Base-by-base conservation (phyloP, 2,888 invertebrate genomes). In the Cinara cedri region DNA sequence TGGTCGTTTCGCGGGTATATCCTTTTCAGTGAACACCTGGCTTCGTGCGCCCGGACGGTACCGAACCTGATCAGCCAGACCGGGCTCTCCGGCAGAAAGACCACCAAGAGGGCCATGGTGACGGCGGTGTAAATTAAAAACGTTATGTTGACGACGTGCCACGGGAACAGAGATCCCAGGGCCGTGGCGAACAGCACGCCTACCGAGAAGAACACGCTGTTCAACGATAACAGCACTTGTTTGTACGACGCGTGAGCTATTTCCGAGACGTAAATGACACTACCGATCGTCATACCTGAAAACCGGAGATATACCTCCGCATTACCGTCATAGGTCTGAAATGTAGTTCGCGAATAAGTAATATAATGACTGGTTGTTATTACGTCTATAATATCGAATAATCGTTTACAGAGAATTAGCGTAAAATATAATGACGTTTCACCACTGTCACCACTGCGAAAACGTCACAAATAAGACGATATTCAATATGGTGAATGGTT, bases 191-290 rank as follows among this genome's bases (percentile, higher is more conserved):
- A 82, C 11, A 90, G 84, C 81, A 90, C 89, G 34, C 90, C 90
- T 63, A 89, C 85, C 0, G 89, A 88, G 0, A 89, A 89, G 83
- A 88, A 89, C 10, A 89, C 88, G 81, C 89, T 89, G 84, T 89
- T 89, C 3, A 89, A 84, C 68, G 88, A 87, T 11, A 90, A 84
- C 21, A 90, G 84, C 88, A 89, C 88, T 60, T 89, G 87, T 49
- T 89, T 85, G 68, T 87, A 85, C 78, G 85, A 85, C 0, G 88
- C 87, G 85, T 89, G 89, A 1, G 88, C 85, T 54, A 89, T 87
- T 85, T 90, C 90, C 55, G 89, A 88, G 1, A 89, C 88, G 84
- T 89, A 90, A 16, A 90, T 87, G 57, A 89, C 80, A 3, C 86
- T 85, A 13, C 88, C 88, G 1, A 88, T 88, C 19, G 88, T 87